Base-by-base conservation (phyloP, 2,797 vertebrate genomes). In the Choloepus didactylus region DNA sequence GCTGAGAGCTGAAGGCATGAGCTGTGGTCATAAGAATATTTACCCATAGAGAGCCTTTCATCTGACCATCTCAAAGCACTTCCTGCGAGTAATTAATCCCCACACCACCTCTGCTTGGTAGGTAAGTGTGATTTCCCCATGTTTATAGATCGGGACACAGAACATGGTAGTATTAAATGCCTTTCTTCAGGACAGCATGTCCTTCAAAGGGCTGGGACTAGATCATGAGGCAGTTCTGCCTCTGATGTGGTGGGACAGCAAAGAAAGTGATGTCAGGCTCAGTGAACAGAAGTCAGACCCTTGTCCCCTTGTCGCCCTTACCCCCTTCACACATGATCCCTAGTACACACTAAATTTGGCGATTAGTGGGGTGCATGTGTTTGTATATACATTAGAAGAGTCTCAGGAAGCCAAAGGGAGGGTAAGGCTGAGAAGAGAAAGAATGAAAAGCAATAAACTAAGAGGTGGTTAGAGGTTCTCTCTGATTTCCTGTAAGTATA, bases 401-500 rank as follows among this genome's bases (percentile, higher is more conserved):
- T 89, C 92, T 96, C 62, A 76, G 92, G 95, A 97, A 86, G 90
- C 91, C 89, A 91, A 89, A 89, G 69, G 18, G 14, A 56, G 51
- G 90, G 27, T 67, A 56, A 94, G n/a, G 64, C 69, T 81, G 93
- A 96, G 93, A 80, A 97, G 87, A 96, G 94, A 93, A 91, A 92
- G 89, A 95, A 94, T 85, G 81, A 87, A 95, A 95, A 87, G 95
- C 86, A 89, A 86, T 95, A 93, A 97, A 95, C 69, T 94, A 83
- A 49, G 49, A 93, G 41, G 87, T 95, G 97, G 96, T 97, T 94
- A 97, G 95, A 95, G 89, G 95, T 91, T 95, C 95, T 96, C 72
- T 97, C 79, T 56, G 91, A 93, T 89, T 98, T 98, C 97, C 97
- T 98, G 97, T 97, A 96, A 97, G 89, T 93, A 91, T 84, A 80